Conservation (phyloP, 2,888 invertebrate genomes). For the Melitaea athalia region DNA sequence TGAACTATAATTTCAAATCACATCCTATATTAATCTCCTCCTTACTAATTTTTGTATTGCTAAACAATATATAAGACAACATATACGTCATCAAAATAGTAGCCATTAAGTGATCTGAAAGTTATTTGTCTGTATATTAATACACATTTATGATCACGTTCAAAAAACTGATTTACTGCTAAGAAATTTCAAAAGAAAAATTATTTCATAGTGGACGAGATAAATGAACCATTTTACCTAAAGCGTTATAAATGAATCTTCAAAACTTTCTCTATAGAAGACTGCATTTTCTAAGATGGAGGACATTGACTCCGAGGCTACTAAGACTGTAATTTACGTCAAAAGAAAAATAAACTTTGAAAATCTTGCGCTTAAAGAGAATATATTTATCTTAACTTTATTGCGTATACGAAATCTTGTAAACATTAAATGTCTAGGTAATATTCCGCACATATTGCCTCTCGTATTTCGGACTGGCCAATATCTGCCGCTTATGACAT, state of each 20-base stretch:
- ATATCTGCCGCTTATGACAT: conserved; percentile 43
- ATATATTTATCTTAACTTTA: conserved; percentile 9
- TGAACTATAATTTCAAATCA: too few relatives aligned
- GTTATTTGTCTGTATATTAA: too few relatives aligned
- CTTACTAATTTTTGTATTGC: too few relatives aligned
- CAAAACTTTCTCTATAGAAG: conserved; percentile 1
- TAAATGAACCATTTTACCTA: neutral
- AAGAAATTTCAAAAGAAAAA: neutral
- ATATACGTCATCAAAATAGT: too few relatives aligned
- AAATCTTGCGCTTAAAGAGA: neutral
- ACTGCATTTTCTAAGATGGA: neutral
- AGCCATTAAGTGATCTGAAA: too few relatives aligned
- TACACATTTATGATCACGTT: too few relatives aligned
- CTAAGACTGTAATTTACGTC: neutral
- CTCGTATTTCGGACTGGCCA: conserved; percentile 42
- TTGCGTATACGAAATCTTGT: conserved; percentile 13
- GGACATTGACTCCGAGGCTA: neutral
- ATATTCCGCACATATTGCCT: conserved; percentile 30
- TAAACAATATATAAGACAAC: too few relatives aligned
- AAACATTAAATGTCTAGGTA: conserved; percentile 24
- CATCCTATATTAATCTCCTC: too few relatives aligned
- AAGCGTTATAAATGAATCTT: conserved; percentile 4
- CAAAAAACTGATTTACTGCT: neutral
- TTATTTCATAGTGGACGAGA: neutral
- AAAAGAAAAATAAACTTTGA: neutral